Base-by-base conservation (phyloP, 2,888 invertebrate species). In the Deilephila elpenor region DNA sequence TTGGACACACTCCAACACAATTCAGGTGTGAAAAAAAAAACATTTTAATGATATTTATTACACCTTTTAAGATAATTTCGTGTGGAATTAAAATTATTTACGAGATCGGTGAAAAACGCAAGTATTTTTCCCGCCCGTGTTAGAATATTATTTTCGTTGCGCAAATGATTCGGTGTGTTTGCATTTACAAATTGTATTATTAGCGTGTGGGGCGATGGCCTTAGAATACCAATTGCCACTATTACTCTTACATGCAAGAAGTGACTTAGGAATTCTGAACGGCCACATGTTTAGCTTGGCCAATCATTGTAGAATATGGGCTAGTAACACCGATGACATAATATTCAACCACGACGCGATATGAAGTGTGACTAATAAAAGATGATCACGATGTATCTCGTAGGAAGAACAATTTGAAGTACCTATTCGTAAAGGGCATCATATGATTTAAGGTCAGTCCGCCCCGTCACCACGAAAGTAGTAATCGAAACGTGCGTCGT, bases 21-120 rank as follows among this genome's bases (percentile, higher is more conserved):
- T 79, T 82, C 86, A 89, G 87, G 88, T 88, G 86, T 78, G 82
- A 88, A 82, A 84, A 83, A 83, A 83, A 85, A 82, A 80, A 77
- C 77, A 78, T 81, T 80, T 78, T 78, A 76, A 78, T 79, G 67
- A 80, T 82, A 84, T 86, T 86, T 86, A 87, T 84, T 80, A 79
- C 76, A 80, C 77, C 78, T 83, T 83, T 85, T 83, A 83, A 81
- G 83, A 82, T 74, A 80, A 81, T 83, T 80, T 83, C 77, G 76
- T 77, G 78, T 73, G 74, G 82, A 82, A 82, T 82, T 83, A 76
- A 74, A 73, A 80, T 82, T 78, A 84, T 80, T 83, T 83, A 82
- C 81, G 77, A 74, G 60, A 80, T 80, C 71, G 59, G 71, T 73
- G 67, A 67, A 67, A 51, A 73, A 74, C 78, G 76, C 74, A 75